Evolutionary conservation across 1,140 invertebrate species (phyloP), one percentile per base, ranked within the genome.

Genomic region (Maconellicoccus hirsutus): DNA sequence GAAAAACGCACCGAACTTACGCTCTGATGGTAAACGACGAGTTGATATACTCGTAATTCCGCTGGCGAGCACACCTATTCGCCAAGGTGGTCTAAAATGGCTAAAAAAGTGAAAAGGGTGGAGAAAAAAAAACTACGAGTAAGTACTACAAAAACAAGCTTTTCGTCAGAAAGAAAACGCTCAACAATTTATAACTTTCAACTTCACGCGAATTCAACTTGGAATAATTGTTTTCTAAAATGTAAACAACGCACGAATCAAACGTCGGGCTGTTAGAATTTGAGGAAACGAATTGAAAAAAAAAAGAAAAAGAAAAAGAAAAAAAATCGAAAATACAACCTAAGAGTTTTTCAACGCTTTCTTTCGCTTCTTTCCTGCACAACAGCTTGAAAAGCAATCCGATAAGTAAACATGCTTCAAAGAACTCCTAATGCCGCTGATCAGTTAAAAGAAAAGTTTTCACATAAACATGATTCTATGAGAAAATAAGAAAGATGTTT

Each of bases 401-500:
- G 16, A 3, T 52, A 52, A 52, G 42, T 52, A 52, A 52, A 52
- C 42, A 52, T 52, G 42, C 42, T 52, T 52, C n/a, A 52, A 52
- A 52, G 42, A 52, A 52, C 42, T 52, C 42, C 42, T 52, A 52
- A 52, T 52, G 42, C 42, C 42, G 42, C 10, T 52, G 42, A 52
- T 52, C 42, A 52, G 42, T 52, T 52, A 52, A 52, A 52, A 52
- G 42, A 52, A 52, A 52, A 52, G 42, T 52, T 52, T 52, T 52
- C 42, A 52, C 42, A 52, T 52, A 52, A 52, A 52, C 42, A 52
- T 52, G 42, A 16, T 52, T 52, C 42, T 52, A 19, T 52, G 42
- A 52, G 42, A 52, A 52, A 52, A 52, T 52, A 52, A 52, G 42
- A 52, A 52, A 52, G 42, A 52, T 52, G 42, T 52, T 52, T 52